Evolutionary conservation across 1,140 invertebrate species (phyloP).

Genomic region (Scaptomyza hsui): DNA sequence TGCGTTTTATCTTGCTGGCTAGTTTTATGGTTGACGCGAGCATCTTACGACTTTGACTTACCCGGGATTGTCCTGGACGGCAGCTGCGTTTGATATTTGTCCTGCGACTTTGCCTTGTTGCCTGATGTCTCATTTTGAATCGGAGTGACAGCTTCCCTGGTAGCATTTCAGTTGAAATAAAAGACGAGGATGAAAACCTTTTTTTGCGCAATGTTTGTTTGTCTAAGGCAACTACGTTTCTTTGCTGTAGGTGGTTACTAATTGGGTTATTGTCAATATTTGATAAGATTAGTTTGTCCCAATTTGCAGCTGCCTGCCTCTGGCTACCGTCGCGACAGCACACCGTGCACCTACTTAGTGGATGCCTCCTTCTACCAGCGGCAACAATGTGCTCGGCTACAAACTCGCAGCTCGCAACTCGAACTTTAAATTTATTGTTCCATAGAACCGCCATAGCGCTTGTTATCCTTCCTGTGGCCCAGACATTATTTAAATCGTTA

Average conservation of each 20-base stretch:
- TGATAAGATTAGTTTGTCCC: constrained; percentile 65
- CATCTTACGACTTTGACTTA: constrained; percentile 60
- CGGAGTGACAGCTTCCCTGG: constrained; percentile 69
- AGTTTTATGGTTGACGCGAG: constrained; percentile 73
- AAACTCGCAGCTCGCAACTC: constrained; percentile 4
- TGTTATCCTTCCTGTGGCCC: constrained; percentile 65
- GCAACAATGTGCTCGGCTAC: constrained; percentile 19
- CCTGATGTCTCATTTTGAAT: constrained; percentile 65
- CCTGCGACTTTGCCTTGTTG: constrained; percentile 11
- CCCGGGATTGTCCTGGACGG: constrained; percentile 57
- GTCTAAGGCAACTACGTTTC: constrained; percentile 23
- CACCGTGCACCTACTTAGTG: constrained; percentile 14
- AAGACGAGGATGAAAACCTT: constrained; percentile 29
- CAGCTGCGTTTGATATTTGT: constrained; percentile 62
- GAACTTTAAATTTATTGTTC: constrained; percentile 65
- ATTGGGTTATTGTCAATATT: constrained; percentile 81
- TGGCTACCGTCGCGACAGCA: constrained; percentile 13
- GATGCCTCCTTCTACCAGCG: constrained; percentile 6
- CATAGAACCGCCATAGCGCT: constrained; percentile 53
- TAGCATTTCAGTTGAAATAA: constrained; percentile 55
- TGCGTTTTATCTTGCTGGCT: constrained; percentile 54
- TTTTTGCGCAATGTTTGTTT: constrained; percentile 73
- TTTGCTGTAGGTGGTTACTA: constrained; percentile 76
- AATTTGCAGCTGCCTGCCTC: constrained; percentile 54
- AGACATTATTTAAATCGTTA: constrained; percentile 54